These are phyloP conservation scores for Philereme transversata DNA, from an alignment of 2,888 invertebrate species.

Conservation along the genomic window DNA sequence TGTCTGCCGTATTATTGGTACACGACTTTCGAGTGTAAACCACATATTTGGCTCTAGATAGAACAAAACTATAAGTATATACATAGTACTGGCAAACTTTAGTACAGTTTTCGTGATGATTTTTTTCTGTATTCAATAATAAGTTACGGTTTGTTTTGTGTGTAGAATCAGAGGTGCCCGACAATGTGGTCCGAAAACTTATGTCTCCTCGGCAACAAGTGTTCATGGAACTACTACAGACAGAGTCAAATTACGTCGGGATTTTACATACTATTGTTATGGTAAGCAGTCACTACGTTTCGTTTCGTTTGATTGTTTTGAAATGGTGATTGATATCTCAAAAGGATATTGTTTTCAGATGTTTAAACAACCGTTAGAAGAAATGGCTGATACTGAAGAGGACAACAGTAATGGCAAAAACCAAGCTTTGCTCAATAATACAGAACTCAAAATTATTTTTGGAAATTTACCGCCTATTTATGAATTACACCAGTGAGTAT, in stretches of 20 bases:
- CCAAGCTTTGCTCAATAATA: conserved; percentile 91
- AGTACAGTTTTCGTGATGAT: too few species aligned
- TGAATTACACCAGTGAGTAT: conserved; percentile 92
- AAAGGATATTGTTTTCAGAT: conserved; percentile 83
- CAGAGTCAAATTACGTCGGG: conserved; percentile 98
- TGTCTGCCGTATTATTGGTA: not conserved
- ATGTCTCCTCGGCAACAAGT: conserved; percentile 92
- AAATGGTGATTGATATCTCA: conserved; percentile 5
- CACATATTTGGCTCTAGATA: too few species aligned
- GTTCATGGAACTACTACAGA: conserved; percentile 96
- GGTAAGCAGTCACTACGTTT: conserved; percentile 75
- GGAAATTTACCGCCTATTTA: conserved; percentile 97
- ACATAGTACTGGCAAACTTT: too few species aligned
- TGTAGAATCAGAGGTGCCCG: conserved; percentile 82
- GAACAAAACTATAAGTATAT: too few species aligned
- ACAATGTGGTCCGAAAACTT: conserved; percentile 87
- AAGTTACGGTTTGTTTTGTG: conserved; percentile 16
- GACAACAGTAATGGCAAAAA: conserved; percentile 86
- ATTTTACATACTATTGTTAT: conserved; percentile 96
- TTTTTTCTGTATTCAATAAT: not conserved
- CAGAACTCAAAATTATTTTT: conserved; percentile 97
- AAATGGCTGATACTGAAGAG: conserved; percentile 87
- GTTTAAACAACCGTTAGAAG: conserved; percentile 96
- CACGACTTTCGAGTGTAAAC: not conserved
- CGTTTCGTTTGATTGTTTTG: conserved; percentile 10